Base-by-base conservation (phyloP, 2,797 vertebrate species). In the Thunnus albacares region DNA sequence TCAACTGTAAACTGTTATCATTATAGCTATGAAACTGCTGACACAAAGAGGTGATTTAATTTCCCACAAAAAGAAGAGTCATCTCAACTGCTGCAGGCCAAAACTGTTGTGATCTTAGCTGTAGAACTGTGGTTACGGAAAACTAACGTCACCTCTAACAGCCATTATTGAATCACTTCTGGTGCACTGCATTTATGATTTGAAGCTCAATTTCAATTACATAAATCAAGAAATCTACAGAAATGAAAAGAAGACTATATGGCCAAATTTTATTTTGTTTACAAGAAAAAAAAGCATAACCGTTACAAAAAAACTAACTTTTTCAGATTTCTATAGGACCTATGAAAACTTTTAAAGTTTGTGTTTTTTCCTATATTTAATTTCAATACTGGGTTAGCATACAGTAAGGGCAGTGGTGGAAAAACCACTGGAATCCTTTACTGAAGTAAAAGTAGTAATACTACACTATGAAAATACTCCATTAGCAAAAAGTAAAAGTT, bases 1-100 rank as follows among this genome's bases (percentile, higher is more conserved):
- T 58, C 30, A 65, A 35, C 41, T 65, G 57, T 43, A 59, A 81
- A 75, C 79, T 63, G 67, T 52, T 38, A 75, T 81, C 41, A 74
- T 28, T 6, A 60, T 53, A 59, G 69, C 11, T 77, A 41, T 28
- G 15, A 77, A 61, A 73, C 55, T 57, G 24, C 5, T 58, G 38
- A 71, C 30, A 41, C 22, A 35, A n/a, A 53, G 10, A 56, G 57
- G 26, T 75, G 55, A 61, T 30, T 26, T 52, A 0, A 77, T 57
- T 77, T 77, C 69, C 45, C 66, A 62, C 71, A 65, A 57, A 67
- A 57, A 65, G 26, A 65, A 30, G 33, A 35, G 38, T 26, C 18
- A 70, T 65, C 30, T 60, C 18, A 71, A 33, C 22, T 59, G 49
- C 59, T 77, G 60, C 30, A 69, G 60, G 58, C 56, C 12, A 60